Conservation (phyloP, 2,113 vertebrate genomes). For the Amazona vittata region DNA sequence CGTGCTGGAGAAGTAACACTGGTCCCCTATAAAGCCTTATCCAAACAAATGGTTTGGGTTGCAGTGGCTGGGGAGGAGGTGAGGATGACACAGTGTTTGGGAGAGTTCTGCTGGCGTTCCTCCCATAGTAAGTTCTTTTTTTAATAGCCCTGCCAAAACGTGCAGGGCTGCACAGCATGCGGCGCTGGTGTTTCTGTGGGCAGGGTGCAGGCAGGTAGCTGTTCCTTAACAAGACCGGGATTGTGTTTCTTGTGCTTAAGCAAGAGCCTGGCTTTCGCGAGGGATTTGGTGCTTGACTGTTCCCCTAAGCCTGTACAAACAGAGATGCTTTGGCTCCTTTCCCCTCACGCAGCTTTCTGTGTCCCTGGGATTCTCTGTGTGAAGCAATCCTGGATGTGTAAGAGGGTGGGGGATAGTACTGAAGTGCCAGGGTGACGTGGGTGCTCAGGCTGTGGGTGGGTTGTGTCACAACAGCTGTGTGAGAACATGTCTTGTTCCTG, state of each 20-base stretch:
- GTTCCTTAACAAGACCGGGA: slow-evolving; percentile 37
- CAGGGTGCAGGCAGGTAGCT: slow-evolving; percentile 44
- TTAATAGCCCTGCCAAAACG: neutral
- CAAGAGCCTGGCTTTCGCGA: slow-evolving; percentile 1
- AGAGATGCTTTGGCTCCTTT: slow-evolving; percentile 46
- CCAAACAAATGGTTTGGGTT: slow-evolving; percentile 58
- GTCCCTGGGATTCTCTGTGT: neutral
- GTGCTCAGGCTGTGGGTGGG: neutral
- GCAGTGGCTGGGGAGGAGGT: neutral
- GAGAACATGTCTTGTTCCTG: neutral
- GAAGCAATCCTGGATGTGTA: slow-evolving; percentile 60
- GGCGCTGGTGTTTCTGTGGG: neutral
- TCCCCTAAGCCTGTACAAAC: slow-evolving; percentile 53
- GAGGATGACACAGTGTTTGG: slow-evolving; percentile 27
- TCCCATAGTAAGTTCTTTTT: neutral
- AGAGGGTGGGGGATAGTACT: slow-evolving; percentile 49
- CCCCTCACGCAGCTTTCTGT: neutral
- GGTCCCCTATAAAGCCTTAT: slow-evolving; percentile 5
- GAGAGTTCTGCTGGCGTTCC: slow-evolving; percentile 12
- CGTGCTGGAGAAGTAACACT: neutral
- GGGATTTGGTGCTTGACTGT: neutral
- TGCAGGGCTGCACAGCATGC: slow-evolving; percentile 43
- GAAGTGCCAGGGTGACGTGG: neutral
- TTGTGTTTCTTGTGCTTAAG: slow-evolving; percentile 53
- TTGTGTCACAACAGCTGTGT: neutral